Conservation (phyloP, 2,113 vertebrate genomes). For the Gymnarchus niloticus region DNA sequence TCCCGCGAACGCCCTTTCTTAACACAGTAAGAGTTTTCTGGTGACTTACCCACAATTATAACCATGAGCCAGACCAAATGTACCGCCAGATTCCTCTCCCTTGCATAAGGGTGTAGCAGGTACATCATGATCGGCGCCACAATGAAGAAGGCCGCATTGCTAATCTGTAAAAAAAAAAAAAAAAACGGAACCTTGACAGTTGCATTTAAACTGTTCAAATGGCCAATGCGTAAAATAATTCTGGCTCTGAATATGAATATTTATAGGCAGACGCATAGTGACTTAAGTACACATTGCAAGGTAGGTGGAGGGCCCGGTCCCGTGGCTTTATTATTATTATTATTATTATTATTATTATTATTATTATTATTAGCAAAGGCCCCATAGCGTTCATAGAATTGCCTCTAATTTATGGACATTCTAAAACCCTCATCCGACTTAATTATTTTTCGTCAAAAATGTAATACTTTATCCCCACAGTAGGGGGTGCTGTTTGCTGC, state of each 20-base stretch:
- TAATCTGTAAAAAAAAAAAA: conserved; percentile 65
- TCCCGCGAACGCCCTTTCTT: not conserved
- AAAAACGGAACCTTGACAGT: not conserved
- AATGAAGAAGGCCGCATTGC: conserved; percentile 81
- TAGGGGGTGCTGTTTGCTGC: not conserved
- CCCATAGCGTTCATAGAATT: too few relatives aligned
- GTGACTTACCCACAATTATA: conserved; percentile 66
- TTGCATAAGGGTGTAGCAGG: conserved; percentile 74
- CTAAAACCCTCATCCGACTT: too few relatives aligned
- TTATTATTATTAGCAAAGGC: too few relatives aligned
- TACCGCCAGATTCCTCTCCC: conserved; percentile 61
- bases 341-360: too few relatives aligned
- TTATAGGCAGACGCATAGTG: too few relatives aligned
- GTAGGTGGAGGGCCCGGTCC: too few relatives aligned
- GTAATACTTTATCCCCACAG: not conserved
- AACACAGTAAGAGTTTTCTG: not conserved
- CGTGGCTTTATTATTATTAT: too few relatives aligned
- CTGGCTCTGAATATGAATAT: not conserved
- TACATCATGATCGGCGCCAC: conserved; percentile 77
- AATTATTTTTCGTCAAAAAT: not conserved
- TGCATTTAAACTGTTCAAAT: not conserved
- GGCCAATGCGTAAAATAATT: not conserved
- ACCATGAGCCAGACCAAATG: conserved; percentile 69
- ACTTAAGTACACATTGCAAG: too few relatives aligned
- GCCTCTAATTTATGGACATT: too few relatives aligned